Conservation (phyloP, 1,140 invertebrate genomes). For the Steinernema khuongi region DNA sequence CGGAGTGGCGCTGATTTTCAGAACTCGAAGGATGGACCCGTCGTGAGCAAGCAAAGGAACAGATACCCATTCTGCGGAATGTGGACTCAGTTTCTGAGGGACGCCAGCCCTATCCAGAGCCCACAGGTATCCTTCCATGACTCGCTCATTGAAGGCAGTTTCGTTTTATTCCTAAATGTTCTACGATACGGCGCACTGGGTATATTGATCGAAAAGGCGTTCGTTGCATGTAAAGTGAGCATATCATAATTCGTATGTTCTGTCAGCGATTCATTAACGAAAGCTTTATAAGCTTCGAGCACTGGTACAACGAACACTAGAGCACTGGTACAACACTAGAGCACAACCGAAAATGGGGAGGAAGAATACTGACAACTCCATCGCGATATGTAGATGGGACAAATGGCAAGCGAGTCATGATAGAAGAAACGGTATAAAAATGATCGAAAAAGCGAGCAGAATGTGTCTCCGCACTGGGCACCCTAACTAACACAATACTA, state of each 20-base stretch:
- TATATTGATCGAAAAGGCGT: too few relatives aligned
- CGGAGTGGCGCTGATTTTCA: conserved; percentile 14
- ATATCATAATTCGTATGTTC: too few relatives aligned
- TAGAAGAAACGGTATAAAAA: conserved; percentile 24
- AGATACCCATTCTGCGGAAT: background rate
- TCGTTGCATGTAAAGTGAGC: too few relatives aligned
- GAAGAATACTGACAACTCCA: background rate
- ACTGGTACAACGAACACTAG: too few relatives aligned
- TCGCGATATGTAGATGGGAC: background rate
- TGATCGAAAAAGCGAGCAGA: conserved; percentile 15
- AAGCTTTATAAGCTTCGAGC: too few relatives aligned
- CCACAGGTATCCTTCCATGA: conserved; percentile 8
- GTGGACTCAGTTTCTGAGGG: background rate
- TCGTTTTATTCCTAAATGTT: too few relatives aligned
- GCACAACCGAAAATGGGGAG: background rate
- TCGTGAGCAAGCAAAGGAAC: conserved; percentile 12
- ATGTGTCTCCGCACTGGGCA: conserved; percentile 12
- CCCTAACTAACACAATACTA: conserved; percentile 22
- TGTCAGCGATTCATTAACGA: too few relatives aligned
- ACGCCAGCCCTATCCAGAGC: background rate
- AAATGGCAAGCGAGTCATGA: conserved; percentile 18
- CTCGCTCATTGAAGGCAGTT: background rate
- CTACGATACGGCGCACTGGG: too few relatives aligned
- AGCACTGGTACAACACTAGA: too few relatives aligned
- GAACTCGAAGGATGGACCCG: background rate